Evolutionary conservation across 2,888 invertebrate species (phyloP), one percentile per base, ranked within the genome.

Genomic region (Sipha maydis): DNA sequence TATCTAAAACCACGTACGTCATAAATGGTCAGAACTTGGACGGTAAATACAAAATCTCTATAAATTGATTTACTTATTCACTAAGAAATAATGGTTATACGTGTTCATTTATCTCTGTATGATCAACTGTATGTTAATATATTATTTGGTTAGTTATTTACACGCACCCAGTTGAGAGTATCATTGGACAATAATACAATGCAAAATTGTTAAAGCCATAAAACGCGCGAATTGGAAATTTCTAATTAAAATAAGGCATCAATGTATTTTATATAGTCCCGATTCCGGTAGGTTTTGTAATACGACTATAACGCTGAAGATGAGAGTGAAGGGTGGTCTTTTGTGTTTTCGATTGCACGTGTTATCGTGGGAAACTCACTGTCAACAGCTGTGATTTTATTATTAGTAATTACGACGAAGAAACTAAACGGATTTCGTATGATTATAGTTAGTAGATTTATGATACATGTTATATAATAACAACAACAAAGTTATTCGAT

Each of bases 341-440:
- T 69, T 85, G 85, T 69, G 48, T 79, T 71, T 56, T 56, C 56
- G 4, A 48, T 17, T 28, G 78, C 78, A 79, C 71, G 71, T 86
- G 79, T 69, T 79, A 56, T 71, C 85, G 85, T 86, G 85, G 79
- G 78, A 86, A 86, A 86, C 71, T 41, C 28, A 1, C 28, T 14
- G 84, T 21, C 84, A 61, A 41, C 69, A 48, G 79, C 54, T 71
- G 79, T 56, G n/a, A 9, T 31, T 54, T 85, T 78, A 78, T 78
- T 78, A 78, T 78, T 78, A 78, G 56, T 54, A 11, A 25, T 25
- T 25, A 9, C 75, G 75, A 38, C 67, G 56, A 31, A 54, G 34
- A 7, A 69, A 69, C 69, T 7, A n/a, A 28, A 71, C 71, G 31
- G n/a, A 17, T 71, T 28, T 28, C 31, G 71, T 17, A n/a, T 71